These are phyloP conservation scores for Etheostoma cragini DNA, from an alignment of 2,113 vertebrate genomes.

Conservation along the genomic window DNA sequence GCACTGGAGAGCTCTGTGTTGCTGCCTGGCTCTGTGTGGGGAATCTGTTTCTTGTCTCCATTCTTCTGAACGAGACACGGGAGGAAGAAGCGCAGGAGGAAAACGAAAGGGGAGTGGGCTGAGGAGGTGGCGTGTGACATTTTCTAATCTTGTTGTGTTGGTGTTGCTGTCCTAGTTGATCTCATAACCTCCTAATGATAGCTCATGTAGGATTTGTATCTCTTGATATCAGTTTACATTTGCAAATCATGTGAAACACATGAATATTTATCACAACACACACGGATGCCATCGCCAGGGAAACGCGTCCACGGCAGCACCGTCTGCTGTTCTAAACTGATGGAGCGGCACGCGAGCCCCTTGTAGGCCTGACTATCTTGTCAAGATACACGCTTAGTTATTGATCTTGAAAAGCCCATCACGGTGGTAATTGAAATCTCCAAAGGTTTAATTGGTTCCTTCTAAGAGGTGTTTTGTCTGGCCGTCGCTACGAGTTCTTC, in stretches of 20 bases:
- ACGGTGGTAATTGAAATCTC: conserved; percentile 79
- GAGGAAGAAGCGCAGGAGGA: conserved; percentile 3
- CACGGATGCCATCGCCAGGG: conserved; percentile 4
- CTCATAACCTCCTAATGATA: conserved; percentile 51
- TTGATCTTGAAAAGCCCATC: conserved; percentile 70
- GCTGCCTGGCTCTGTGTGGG: conserved; percentile 54
- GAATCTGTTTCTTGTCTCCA: conserved; percentile 59
- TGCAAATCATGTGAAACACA: conserved; percentile 36
- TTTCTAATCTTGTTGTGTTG: conserved; percentile 76
- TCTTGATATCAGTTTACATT: conserved; percentile 50
- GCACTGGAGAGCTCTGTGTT: conserved; percentile 38
- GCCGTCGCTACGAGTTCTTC: conserved; percentile 37
- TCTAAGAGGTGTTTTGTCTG: conserved; percentile 47
- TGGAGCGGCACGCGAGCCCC: background rate
- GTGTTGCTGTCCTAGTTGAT: conserved; percentile 56
- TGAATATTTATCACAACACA: conserved; percentile 62
- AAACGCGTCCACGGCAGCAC: conserved; percentile 35
- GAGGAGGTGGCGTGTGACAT: conserved; percentile 48
- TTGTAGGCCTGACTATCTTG: conserved; percentile 37
- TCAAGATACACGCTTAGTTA: conserved; percentile 57
- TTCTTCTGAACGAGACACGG: conserved; percentile 49
- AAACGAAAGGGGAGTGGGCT: conserved; percentile 2
- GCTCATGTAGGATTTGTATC: conserved; percentile 37
- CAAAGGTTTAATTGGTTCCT: conserved; percentile 75
- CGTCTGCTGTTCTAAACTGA: conserved; percentile 27